A percentile compares a stretch with the other conserved stretches of the same genome.
Conservation (phyloP, 2,113 vertebrate genomes). For the Syrrhaptes paradoxus region DNA sequence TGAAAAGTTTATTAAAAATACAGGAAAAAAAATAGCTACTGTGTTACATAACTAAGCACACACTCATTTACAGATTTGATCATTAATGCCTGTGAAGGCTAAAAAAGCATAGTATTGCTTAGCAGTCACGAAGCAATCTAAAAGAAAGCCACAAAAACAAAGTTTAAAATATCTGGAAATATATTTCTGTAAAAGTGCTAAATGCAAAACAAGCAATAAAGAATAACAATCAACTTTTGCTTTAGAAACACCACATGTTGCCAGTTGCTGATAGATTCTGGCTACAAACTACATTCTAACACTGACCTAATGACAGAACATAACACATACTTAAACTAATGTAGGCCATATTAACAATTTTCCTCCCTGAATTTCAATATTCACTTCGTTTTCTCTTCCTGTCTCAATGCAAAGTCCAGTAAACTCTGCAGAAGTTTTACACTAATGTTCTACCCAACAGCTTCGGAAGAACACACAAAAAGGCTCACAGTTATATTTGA, state of each 20-base stretch:
- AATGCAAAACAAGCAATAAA: not conserved
- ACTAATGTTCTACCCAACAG: not conserved
- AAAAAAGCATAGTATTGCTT: not conserved
- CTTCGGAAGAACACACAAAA: not conserved
- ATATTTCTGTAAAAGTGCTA: not conserved
- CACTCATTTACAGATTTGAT: not conserved
- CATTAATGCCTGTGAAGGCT: not conserved
- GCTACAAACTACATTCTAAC: conserved; percentile 10
- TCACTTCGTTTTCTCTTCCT: not conserved
- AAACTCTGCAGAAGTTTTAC: not conserved
- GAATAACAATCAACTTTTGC: not conserved
- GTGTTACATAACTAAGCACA: not conserved
- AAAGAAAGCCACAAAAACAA: not conserved
- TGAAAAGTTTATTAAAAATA: not conserved
- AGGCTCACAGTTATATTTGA: not conserved
- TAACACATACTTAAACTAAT: not conserved
- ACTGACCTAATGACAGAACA: not conserved
- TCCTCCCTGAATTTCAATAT: not conserved
- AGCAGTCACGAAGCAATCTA: not conserved
- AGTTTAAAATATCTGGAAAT: not conserved
- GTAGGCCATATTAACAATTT: not conserved
- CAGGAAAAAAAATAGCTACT: not conserved
- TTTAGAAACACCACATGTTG: not conserved
- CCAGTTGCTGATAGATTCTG: conserved; percentile 10
- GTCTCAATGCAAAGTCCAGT: not conserved